Conservation (phyloP, 2,113 vertebrate species). For the Gymnogyps californianus region DNA sequence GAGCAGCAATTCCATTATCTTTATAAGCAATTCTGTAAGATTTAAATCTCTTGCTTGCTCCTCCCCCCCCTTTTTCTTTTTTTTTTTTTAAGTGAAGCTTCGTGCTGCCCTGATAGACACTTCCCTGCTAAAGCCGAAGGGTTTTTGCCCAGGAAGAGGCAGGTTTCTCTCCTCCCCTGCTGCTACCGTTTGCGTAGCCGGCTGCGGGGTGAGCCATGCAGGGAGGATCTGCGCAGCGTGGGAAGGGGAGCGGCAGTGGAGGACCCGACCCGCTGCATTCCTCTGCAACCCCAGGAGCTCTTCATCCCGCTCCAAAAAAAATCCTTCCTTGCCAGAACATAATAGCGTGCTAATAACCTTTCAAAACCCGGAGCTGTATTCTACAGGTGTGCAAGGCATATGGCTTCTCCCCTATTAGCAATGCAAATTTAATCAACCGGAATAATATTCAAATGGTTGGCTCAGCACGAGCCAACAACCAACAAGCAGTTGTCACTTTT, state of each 20-base stretch:
- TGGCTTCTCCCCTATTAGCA: conserved; percentile 49
- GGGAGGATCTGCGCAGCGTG: neutral
- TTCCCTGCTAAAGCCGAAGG: neutral
- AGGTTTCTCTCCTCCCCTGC: neutral
- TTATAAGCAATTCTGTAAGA: neutral
- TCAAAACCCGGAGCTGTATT: neutral
- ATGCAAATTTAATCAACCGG: conserved; percentile 65
- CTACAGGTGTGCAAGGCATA: conserved; percentile 53
- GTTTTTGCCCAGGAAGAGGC: neutral
- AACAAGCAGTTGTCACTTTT: conserved; percentile 24
- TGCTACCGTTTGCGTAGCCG: fast-evolving
- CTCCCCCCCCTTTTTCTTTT: neutral
- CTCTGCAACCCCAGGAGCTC: neutral
- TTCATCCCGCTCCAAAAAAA: neutral
- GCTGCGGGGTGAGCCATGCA: neutral
- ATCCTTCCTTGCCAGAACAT: neutral
- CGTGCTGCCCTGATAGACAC: neutral
- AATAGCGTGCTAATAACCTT: conserved; percentile 29
- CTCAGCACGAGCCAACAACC: conserved; percentile 25
- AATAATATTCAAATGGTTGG: conserved; percentile 40
- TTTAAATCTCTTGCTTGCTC: neutral
- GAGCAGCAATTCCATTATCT: neutral
- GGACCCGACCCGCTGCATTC: neutral
- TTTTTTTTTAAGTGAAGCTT: neutral
- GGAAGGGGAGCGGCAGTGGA: neutral